Base-by-base conservation (phyloP, 2,888 invertebrate genomes). In the Lasioglossum marginatum region DNA sequence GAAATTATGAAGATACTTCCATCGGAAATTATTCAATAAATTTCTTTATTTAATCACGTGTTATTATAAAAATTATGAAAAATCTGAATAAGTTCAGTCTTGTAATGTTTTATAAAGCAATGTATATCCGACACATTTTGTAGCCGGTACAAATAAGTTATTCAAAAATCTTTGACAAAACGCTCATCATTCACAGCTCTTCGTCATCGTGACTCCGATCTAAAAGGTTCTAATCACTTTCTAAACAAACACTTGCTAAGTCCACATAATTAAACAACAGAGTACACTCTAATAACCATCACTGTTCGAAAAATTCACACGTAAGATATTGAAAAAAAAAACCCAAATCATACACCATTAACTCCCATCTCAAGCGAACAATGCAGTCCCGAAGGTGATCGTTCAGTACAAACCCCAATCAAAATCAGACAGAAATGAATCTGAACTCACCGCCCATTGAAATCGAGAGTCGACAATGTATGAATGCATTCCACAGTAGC, bases 401-500 rank as follows among this genome's bases (percentile, higher is more conserved):
- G 6, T 31, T 6, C 63, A 2, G 63, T 6, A 16, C 31, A 63
- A 31, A 63, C 16, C 14, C 16, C 63, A 63, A 63, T 31, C 27
- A 63, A 31, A 31, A 16, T 31, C 63, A 6, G 31, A 31, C 31
- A 63, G 16, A 63, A 57, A 57, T 12, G 57, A 57, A 31, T 63
- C 5, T 31, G 27, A 27, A 31, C 63, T 63, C 63, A 63, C 31
- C 63, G 63, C 14, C 63, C 14, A 63, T 63, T 63, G 63, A 63
- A 63, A 63, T 63, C 63, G 31, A 14, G 16, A 31, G 16, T 63
- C 63, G 63, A 16, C 63, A 63, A 31, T 16, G 63, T 31, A 63
- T 34, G 34, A 66, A 34, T 66, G 34, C 66, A 66, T 66, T 70
- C 68, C 68, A 70, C 68, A 14, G 68, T 40, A 40, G 68, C 68